phyloP scores from a whole-genome alignment of 2,113 vertebrate species.

The Epinephelus moara region DNA sequence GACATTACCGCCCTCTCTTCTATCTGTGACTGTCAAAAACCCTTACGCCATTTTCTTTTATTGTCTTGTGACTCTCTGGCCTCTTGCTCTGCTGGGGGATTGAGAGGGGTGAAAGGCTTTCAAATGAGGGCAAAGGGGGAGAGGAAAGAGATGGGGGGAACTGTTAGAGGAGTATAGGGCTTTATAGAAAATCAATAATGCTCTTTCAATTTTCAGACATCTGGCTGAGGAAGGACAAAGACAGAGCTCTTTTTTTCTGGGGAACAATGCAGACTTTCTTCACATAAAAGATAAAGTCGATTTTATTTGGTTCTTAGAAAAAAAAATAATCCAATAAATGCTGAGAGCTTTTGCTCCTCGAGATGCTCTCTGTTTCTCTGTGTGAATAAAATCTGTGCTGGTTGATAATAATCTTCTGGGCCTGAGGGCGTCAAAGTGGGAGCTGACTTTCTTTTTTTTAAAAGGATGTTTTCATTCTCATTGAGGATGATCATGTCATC shows the following conservation, averaged over 20 bases:
- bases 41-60: constrained; percentile 25
- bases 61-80: constrained; percentile 33
- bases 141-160: constrained; percentile 13
- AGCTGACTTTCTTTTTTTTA: not conserved
- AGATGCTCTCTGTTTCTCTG: constrained; percentile 1
- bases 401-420: constrained; percentile 35
- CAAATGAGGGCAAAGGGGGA: constrained; percentile 16
- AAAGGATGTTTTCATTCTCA: not conserved
- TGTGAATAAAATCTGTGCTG: constrained; percentile 15
- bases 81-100: constrained; percentile 20
- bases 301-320: constrained; percentile 35
- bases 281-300: constrained; percentile 39
- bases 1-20: constrained; percentile 33
- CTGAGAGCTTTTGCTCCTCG: constrained; percentile 11
- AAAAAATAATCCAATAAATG: constrained; percentile 34
- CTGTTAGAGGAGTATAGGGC: constrained; percentile 42
- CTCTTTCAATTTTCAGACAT: constrained; percentile 56
- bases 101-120: constrained; percentile 48
- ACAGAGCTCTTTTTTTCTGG: not conserved
- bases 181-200: constrained; percentile 72
- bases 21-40: constrained; percentile 41
- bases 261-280: constrained; percentile 49
- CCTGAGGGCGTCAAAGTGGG: not conserved
- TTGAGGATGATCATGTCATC: constrained; percentile 10
- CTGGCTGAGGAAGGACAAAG: constrained; percentile 25